These are phyloP conservation scores for Muricea muricata DNA, from an alignment of 92 coral and sea anemone species.

Conservation along the genomic window DNA sequence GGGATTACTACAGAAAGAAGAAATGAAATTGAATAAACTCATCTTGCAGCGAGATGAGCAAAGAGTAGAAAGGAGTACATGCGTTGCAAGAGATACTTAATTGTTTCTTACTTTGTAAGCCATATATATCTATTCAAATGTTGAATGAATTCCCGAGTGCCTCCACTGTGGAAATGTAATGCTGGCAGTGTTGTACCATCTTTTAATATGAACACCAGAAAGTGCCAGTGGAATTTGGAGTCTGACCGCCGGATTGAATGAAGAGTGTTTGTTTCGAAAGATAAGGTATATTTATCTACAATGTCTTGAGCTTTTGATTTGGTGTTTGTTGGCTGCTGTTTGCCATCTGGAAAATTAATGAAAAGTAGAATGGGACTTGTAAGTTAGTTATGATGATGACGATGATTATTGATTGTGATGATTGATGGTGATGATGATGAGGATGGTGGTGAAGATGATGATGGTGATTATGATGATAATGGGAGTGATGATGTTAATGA, in stretches of 20 bases:
- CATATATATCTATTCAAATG: slow-evolving; percentile 88
- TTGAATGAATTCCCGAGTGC: slow-evolving; percentile 86
- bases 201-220: slow-evolving; percentile 89
- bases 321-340: neutral
- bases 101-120: slow-evolving; percentile 73
- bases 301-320: slow-evolving; percentile 30
- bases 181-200: slow-evolving; percentile 96
- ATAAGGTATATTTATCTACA: slow-evolving; percentile 75
- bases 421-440: no score
- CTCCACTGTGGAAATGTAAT: slow-evolving; percentile 92
- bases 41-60: no score
- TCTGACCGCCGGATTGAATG: slow-evolving; percentile 93
- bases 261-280: slow-evolving; percentile 80
- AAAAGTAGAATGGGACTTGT: neutral
- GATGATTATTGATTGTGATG: no score
- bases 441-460: no score
- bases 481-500: no score
- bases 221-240: slow-evolving; percentile 95
- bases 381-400: neutral
- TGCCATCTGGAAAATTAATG: neutral
- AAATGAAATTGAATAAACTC: no score
- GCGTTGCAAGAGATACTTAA: no score
- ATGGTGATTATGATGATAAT: no score
- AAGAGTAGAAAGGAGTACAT: no score
- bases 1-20: no score